Evolutionary conservation across 1,140 invertebrate species (phyloP), one percentile per base, ranked within the genome.

Genomic region (Drosophila tani): DNA sequence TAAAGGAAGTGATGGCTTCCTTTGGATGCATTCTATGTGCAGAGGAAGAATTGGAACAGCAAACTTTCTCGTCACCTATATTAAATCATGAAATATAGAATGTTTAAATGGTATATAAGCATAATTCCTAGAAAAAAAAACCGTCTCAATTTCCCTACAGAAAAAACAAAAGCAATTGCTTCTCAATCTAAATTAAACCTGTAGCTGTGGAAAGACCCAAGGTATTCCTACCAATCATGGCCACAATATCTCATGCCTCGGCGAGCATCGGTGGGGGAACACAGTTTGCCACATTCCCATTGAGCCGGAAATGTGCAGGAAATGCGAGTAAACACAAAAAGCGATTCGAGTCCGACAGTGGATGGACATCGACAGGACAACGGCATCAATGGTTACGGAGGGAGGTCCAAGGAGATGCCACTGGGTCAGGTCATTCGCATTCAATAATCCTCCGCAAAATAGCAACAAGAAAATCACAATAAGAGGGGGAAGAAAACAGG

Each of bases 191-290:
- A 53, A 69, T 53, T 53, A 53, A 53, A 32, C 67, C 66, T 24
- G 62, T 35, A 51, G 45, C 40, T 66, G 32, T 11, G 12, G 32
- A 11, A 21, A 65, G 51, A 17, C 11, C 43, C 40, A 53, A 76
- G 60, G 59, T 77, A 76, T 70, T 70, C 58, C 58, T 66, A 75
- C 67, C 79, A 81, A 84, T 88, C 87, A 84, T 67, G 75, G 75
- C 67, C 74, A 68, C 67, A 70, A 68, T 55, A 32, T 59, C 78
- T 57, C 67, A 47, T 74, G 74, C 45, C 17, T 49, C 51, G 24
- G 66, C 27, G 21, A 49, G n/a, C 65, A 50, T 58, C n/a, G 45
- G 45, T 24, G 21, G 14, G 19, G 43, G 35, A 9, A 15, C 53
- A 71, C 66, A 68, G 68, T 66, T 81, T 75, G 66, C 66, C 58